Base-by-base conservation (phyloP, 2,888 invertebrate genomes). In the Eretmocerus hayati region DNA sequence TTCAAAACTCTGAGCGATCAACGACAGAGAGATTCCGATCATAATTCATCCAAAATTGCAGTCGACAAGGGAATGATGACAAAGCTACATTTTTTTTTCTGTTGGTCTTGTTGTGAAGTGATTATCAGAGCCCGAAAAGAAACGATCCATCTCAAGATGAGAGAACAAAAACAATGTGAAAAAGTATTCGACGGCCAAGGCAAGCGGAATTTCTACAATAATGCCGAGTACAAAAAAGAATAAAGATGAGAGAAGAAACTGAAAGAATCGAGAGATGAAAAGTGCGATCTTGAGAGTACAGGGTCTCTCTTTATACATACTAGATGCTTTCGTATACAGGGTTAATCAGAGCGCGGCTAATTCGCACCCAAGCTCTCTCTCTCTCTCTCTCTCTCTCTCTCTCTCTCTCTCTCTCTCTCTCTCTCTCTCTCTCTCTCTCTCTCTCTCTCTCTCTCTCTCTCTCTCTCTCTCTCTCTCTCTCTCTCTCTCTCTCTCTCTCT, bases 361-460 rank as follows among this genome's bases (percentile, higher is more conserved):
- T n/a, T n/a, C n/a, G n/a, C n/a, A n/a, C n/a, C n/a, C n/a, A n/a
- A 26, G 26, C 26, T 11, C 26, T 11, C 11, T 33, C 33, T 5
- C n/a, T n/a, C 15, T 5, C 30, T 30, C 33, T 15, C 33, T n/a
- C 33, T 33, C 33, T 33, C 33, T 33, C 33, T 33, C 33, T 33
- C 33, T 33, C 6, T 33, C 33, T 5, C 33, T 33, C 33, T 13
- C 2, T 33, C 33, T 33, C 33, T 33, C 2, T 33, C 33, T 26
- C 26, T 26, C 26, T 26, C 8, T 8, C 33, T 5, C 13, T n/a
- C 15, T 2, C 33, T 33, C 33, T 1, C 33, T n/a, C 33, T 33
- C 33, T 2, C 33, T 33, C 33, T 33, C 33, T 33, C 33, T 33
- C 33, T 33, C 33, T 33, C 33, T 33, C 33, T 33, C 33, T 33